Base-by-base conservation (phyloP, 1,140 invertebrate species). In the Nomia melanderi region DNA sequence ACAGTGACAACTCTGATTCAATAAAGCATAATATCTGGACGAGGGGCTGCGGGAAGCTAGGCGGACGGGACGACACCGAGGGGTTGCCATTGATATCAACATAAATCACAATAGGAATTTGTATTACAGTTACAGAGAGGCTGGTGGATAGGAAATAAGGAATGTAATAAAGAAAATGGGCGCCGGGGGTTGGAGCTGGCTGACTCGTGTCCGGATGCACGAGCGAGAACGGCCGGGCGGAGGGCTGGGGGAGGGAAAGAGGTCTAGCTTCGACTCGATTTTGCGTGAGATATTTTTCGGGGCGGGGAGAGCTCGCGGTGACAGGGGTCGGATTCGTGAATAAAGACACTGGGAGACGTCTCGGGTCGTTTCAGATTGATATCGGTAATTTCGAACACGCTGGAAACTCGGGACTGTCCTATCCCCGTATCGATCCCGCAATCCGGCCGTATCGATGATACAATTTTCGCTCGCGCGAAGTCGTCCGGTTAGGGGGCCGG, bases 41-140 rank as follows among this genome's bases (percentile, higher is more conserved):
- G 63, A 54, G 67, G 36, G 54, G 63, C 44, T 64, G 72, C 39
- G 74, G 23, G 69, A 67, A 57, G 62, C 72, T 33, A 11, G 53
- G 27, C 50, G 74, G 27, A 71, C 76, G 87, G 81, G 83, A 84
- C 83, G 86, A 85, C 82, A 82, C 85, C 82, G 85, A 87, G 85
- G 75, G 87, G 86, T 89, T 86, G 88, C 88, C 89, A 91, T 92
- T 92, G 90, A 92, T 92, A 92, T 90, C 90, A 90, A 91, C 91
- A 92, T 92, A 92, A 92, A 92, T 92, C 92, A 92, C 91, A 92
- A 92, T 92, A 92, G 91, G 92, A 92, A 92, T 92, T 92, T 92
- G 92, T 92, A 92, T 92, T 92, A 92, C 92, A 91, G 91, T 92
- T 92, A 90, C 89, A 88, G 90, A 88, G 90, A 88, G 88, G 86